Conservation (phyloP, 2,888 invertebrate genomes). For the Erannis defoliaria region DNA sequence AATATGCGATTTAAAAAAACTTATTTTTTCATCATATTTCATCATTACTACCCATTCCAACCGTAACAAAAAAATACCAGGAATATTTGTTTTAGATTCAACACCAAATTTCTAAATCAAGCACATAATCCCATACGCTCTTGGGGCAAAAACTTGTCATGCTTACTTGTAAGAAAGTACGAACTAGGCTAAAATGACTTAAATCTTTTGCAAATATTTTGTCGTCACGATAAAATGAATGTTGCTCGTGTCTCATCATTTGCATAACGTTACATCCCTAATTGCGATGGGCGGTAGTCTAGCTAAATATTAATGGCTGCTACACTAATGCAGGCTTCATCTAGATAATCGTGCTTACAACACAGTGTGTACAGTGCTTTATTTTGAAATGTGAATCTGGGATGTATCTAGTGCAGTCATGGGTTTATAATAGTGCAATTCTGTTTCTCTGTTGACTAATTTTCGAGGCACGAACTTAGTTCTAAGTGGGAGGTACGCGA, state of each 20-base stretch:
- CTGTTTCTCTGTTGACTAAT: conserved; percentile 1
- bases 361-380: conserved; percentile 52
- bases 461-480: conserved; percentile 3
- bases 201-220: no score
- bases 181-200: no score
- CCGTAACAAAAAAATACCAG: no score
- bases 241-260: no score
- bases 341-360: conserved; percentile 57
- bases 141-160: no score
- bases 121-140: no score
- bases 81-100: neutral
- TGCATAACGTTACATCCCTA: conserved; percentile 31
- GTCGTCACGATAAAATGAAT: neutral
- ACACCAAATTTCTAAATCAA: neutral
- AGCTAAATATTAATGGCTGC: conserved; percentile 53
- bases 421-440: conserved; percentile 14
- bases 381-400: conserved; percentile 51
- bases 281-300: conserved; percentile 46
- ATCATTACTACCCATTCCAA: no score
- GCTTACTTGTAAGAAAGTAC: no score
- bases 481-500: neutral
- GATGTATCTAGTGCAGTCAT: conserved; percentile 5
- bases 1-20: no score
- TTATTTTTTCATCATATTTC: neutral
- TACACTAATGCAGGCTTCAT: conserved; percentile 56